Percentiles rank a stretch among this genome's conserved stretches.
These are phyloP conservation scores for Clarias pachynema DNA, from an alignment of 2,797 vertebrate species.

Conservation along the genomic window DNA sequence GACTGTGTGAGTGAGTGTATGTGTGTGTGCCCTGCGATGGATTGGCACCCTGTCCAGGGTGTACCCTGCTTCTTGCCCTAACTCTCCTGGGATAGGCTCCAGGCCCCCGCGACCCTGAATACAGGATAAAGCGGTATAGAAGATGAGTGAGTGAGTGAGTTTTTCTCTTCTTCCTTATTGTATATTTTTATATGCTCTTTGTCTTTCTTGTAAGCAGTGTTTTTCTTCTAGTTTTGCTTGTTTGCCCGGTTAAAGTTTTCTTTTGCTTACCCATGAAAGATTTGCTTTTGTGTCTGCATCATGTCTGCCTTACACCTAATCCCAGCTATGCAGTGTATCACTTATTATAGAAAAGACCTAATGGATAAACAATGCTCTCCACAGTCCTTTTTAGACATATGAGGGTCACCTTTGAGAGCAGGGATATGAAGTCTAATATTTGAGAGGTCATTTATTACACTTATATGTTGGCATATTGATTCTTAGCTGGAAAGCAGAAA, in stretches of 20 bases:
- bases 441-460: slow-evolving; percentile 59
- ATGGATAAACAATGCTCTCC: slow-evolving; percentile 15
- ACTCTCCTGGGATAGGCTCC: too few relatives aligned
- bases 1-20: too few relatives aligned
- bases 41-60: too few relatives aligned
- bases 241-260: not conserved
- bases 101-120: too few relatives aligned
- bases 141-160: too few relatives aligned
- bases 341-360: slow-evolving; percentile 3
- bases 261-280: not conserved
- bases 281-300: not conserved
- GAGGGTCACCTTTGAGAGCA: slow-evolving; percentile 51
- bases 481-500: slow-evolving; percentile 55
- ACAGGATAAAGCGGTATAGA: too few relatives aligned
- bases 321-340: not conserved
- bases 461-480: slow-evolving; percentile 62
- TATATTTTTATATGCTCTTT: not conserved
- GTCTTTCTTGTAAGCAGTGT: not conserved
- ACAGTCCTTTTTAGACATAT: slow-evolving; percentile 28
- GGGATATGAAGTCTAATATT: slow-evolving; percentile 48
- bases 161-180: not conserved
- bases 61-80: too few relatives aligned
- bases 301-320: not conserved
- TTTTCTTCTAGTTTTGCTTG: not conserved
- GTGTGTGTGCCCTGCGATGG: too few relatives aligned